Conservation (phyloP, 2,888 invertebrate species). For the Arctia plantaginis region DNA sequence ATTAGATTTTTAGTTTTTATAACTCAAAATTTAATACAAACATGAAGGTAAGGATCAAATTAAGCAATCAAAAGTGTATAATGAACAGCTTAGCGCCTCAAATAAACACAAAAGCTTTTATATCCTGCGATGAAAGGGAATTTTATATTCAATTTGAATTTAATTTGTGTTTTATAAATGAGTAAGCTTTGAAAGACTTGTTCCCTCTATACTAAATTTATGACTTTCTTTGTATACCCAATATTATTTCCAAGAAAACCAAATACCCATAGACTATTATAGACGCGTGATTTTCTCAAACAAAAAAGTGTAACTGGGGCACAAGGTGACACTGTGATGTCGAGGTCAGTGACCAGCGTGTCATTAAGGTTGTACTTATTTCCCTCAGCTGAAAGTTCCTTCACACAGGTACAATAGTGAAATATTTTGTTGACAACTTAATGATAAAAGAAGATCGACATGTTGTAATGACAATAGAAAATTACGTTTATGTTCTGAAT, state of each 20-base stretch:
- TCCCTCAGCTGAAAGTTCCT: conserved; percentile 22
- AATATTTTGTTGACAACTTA: conserved; percentile 27
- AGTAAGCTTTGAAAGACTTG: neutral
- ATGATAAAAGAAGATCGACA: conserved; percentile 17
- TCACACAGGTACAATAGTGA: conserved; percentile 20
- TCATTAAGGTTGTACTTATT: conserved; percentile 27
- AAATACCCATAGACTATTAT: neutral
- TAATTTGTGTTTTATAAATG: neutral
- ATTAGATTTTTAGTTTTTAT: neutral
- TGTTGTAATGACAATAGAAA: conserved; percentile 7
- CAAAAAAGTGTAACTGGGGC: conserved; percentile 24
- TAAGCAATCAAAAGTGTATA: neutral
- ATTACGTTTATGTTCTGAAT: conserved; percentile 16
- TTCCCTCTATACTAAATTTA: neutral
- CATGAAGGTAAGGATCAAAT: neutral
- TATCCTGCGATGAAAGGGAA: conserved; percentile 19
- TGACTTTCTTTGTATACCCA: neutral
- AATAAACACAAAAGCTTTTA: conserved; percentile 13
- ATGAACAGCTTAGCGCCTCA: neutral
- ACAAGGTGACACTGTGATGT: conserved; percentile 21
- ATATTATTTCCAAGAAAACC: neutral
- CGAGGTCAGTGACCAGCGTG: conserved; percentile 27
- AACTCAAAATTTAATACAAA: neutral
- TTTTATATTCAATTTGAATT: neutral
- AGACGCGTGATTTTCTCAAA: conserved; percentile 20